Evolutionary conservation across 1,140 invertebrate species (phyloP), one percentile per base, ranked within the genome.

Genomic region (Trinorchestia longiramus): DNA sequence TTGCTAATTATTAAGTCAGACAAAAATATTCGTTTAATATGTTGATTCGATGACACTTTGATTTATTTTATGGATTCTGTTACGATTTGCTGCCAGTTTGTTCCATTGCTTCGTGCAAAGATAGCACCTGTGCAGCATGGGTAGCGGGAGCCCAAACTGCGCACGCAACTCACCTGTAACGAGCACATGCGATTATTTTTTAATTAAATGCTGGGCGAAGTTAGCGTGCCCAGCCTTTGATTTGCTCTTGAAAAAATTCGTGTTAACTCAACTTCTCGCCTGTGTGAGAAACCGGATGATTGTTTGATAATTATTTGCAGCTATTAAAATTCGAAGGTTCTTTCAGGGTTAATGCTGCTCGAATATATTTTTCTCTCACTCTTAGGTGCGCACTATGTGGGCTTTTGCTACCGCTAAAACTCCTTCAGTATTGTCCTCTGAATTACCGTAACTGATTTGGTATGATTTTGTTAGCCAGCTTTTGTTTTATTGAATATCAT

Each of bases 1-100:
- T 94, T 94, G 92, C 92, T 94, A 94, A 94, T 94, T 44, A 40
- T 94, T 94, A 47, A 45, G 88, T 42, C 88, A 47, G 43, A 47
- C n/a, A 94, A 47, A 94, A 94, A 47, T 92, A 28, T 19, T 94
- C 1, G 8, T 40, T 94, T 94, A 47, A 94, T 94, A 47, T 94
- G 47, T 94, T 94, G 92, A 94, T 94, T 45, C 41, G 92, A 36
- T 45, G 45, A 94, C 44, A 36, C 92, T 44, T 44, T 45, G 43
- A 94, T 45, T 94, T 94, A 43, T 94, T 15, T 47, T 44, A 94
- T 92, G 8, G 90, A 43, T 45, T 40, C 43, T 47, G 92, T 94
- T 94, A 94, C 47, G 36, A 40, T 94, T 43, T 40, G 43, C 92
- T 94, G 92, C 44, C 92, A 94, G 43, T 94, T 94, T 94, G 92